phyloP scores from a whole-genome alignment of 2,797 vertebrate species.

The Paratrypauchen microcephalus region DNA sequence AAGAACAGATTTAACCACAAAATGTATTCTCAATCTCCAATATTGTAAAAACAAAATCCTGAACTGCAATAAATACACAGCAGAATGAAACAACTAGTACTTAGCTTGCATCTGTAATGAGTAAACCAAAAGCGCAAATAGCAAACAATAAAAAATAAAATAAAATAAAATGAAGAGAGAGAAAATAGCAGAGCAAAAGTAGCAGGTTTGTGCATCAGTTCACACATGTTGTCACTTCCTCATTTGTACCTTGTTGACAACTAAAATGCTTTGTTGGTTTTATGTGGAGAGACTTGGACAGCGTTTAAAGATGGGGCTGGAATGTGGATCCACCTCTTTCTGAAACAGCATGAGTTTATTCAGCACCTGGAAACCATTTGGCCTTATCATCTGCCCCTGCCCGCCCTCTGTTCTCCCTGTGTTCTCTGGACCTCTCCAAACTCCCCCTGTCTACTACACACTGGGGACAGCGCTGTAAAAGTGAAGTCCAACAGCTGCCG shows the following conservation, averaged over 20 bases:
- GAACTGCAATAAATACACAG: too few relatives aligned
- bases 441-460: slow-evolving; percentile 23
- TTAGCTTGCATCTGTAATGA: too few relatives aligned
- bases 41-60: too few relatives aligned
- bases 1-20: too few relatives aligned
- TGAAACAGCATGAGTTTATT: slow-evolving; percentile 14
- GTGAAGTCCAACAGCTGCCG: slow-evolving; percentile 36
- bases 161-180: too few relatives aligned
- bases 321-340: slow-evolving; percentile 21
- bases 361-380: slow-evolving; percentile 22
- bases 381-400: slow-evolving; percentile 18
- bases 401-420: not conserved
- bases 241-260: not conserved
- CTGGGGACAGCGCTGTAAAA: slow-evolving; percentile 26
- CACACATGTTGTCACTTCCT: not conserved
- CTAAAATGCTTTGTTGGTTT: not conserved
- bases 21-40: too few relatives aligned
- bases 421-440: slow-evolving; percentile 18
- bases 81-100: too few relatives aligned
- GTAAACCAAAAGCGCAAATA: too few relatives aligned
- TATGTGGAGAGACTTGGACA: not conserved
- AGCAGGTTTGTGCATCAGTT: not conserved
- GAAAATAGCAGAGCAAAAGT: not conserved
- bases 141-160: too few relatives aligned
- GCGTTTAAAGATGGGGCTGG: slow-evolving; percentile 6